Conservation (phyloP, 2,888 invertebrate genomes). For the Caenorhabditis virilis region DNA sequence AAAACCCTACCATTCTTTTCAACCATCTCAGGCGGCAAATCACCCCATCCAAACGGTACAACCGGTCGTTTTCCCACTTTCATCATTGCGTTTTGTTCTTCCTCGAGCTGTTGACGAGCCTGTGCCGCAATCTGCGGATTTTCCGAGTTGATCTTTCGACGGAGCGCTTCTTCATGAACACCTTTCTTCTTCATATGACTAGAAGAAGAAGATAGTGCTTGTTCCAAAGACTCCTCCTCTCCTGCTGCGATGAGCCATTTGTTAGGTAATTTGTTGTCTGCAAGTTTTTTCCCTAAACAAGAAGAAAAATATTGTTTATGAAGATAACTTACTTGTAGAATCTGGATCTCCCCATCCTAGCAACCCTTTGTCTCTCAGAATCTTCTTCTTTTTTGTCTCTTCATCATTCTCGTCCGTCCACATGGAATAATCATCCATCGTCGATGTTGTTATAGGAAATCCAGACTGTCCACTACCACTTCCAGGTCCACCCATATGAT, state of each 20-base stretch:
- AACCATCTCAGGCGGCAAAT: constrained; percentile 20
- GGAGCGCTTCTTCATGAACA: constrained; percentile 25
- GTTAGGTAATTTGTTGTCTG: constrained; percentile 27
- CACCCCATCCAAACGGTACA: constrained; percentile 35
- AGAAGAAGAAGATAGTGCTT: constrained; percentile 27
- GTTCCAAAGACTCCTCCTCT: constrained; percentile 31
- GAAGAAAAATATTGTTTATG: neutral
- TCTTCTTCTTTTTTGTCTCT: constrained; percentile 37
- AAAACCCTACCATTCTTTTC: constrained; percentile 4
- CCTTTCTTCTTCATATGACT: constrained; percentile 25
- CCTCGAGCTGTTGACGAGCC: constrained; percentile 28
- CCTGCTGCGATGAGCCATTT: constrained; percentile 30
- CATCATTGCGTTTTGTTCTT: constrained; percentile 22
- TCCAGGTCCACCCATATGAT: constrained; percentile 3
- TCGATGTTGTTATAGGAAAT: constrained; percentile 2
- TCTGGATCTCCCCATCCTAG: constrained; percentile 35
- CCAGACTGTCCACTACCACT: constrained; percentile 10
- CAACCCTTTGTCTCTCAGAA: constrained; percentile 34
- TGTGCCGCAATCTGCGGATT: constrained; percentile 27
- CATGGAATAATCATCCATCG: constrained; percentile 42
- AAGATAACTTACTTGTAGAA: constrained; percentile 16
- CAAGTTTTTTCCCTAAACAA: neutral
- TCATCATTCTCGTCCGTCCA: constrained; percentile 42
- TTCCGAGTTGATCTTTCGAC: constrained; percentile 24
- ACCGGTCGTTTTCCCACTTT: constrained; percentile 27